Conservation (phyloP, 2,888 invertebrate species). For the Melangyna quadrimaculata region DNA sequence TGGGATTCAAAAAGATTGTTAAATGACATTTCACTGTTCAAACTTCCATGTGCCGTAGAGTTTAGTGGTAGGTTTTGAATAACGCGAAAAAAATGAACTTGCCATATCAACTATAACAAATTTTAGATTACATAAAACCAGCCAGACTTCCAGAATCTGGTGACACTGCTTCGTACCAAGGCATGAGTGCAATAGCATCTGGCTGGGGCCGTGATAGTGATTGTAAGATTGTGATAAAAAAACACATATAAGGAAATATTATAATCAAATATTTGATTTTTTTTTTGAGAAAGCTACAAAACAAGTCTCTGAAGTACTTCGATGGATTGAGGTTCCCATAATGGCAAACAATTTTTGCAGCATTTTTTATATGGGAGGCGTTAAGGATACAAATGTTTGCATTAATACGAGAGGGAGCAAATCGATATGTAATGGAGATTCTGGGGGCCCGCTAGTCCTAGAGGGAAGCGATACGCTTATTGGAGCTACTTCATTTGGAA, state of each 20-base stretch:
- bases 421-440: slow-evolving; percentile 67
- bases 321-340: slow-evolving; percentile 72
- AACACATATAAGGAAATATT: not conserved
- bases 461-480: slow-evolving; percentile 54
- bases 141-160: slow-evolving; percentile 52
- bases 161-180: slow-evolving; percentile 41
- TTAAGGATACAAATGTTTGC: slow-evolving; percentile 70
- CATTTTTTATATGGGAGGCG: slow-evolving; percentile 72
- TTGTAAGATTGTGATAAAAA: slow-evolving; percentile 11
- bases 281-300: slow-evolving; percentile 27
- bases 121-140: slow-evolving; percentile 59
- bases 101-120: not conserved
- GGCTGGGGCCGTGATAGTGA: slow-evolving; percentile 73
- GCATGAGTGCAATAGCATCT: slow-evolving; percentile 56
- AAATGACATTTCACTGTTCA: slow-evolving; percentile 80
- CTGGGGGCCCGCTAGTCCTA: slow-evolving; percentile 65
- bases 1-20: slow-evolving; percentile 75
- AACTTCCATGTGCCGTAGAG: slow-evolving; percentile 76
- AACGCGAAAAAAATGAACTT: no score
- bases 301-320: slow-evolving; percentile 65
- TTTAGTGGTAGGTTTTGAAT: slow-evolving; percentile 76
- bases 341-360: slow-evolving; percentile 74
- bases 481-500: slow-evolving; percentile 67
- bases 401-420: slow-evolving; percentile 55
- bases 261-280: not conserved